Evolutionary conservation across 1,140 invertebrate genomes (phyloP), one percentile per base, ranked within the genome.

Genomic region (Heliothis subflexa): DNA sequence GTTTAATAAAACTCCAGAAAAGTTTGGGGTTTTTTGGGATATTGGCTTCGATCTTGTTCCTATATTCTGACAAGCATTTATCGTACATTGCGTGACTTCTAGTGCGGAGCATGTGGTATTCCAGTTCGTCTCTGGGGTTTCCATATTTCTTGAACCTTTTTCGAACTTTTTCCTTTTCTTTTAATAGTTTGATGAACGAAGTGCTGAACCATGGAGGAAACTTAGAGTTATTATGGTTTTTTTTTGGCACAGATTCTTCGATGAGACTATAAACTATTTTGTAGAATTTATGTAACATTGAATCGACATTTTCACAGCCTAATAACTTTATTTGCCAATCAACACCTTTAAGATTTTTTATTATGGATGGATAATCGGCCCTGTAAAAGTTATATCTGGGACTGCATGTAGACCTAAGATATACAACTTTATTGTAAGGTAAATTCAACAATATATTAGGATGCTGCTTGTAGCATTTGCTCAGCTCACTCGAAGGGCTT

Each of bases 381-480:
- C 33, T 62, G 16, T 40, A 62, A 28, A 62, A 62, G 5, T 62
- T 62, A 62, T 45, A 62, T 62, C 61, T 45, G 7, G 61, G 33
- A 7, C 16, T 14, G n/a, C n/a, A 16, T 62, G 40, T 16, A 0
- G 21, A 2, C 25, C 12, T 59, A 28, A 59, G 57, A 28, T 59
- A 62, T 0, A 16, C 33, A 40, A 45, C n/a, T 40, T 16, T 45
- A 4, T 45, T 62, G 33, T 45, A 13, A 13, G 61, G 61, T 5
- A 45, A 40, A 62, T 14, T 49, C 14, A 66, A n/a, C 11, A 49
- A n/a, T 10, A 64, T n/a, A 13, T 10, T 45, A 45, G 61, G 61
- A 28, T 64, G 61, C 14, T 64, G 33, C 5, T 25, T 11, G n/a
- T 64, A 21, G 18, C 21, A 16, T 64, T 64, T 64, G 21, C 14